Conservation (phyloP, 2,888 invertebrate genomes). For the Drosophila rellima region DNA sequence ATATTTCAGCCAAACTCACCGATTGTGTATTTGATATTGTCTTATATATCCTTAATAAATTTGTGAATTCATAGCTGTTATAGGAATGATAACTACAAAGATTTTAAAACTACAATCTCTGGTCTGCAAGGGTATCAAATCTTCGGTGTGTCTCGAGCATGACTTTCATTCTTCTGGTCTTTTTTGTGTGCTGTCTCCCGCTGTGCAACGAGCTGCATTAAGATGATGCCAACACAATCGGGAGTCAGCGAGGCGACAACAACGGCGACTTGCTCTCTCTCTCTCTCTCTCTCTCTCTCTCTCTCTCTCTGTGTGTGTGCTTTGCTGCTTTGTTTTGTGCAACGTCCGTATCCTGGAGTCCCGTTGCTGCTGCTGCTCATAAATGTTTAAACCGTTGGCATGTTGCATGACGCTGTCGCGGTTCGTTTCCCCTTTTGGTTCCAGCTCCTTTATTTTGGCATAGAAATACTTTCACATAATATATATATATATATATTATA, state of each 20-base stretch:
- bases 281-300: neutral
- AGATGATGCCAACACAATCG: constrained; percentile 38
- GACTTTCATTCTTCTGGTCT: neutral
- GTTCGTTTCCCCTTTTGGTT: constrained; percentile 25
- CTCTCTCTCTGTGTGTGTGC: neutral
- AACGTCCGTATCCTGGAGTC: constrained; percentile 44
- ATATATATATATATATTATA: too few relatives aligned
- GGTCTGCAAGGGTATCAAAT: neutral
- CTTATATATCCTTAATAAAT: too few relatives aligned
- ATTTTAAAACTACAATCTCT: too few relatives aligned
- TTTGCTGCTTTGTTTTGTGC: constrained; percentile 55
- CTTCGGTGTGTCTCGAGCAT: neutral
- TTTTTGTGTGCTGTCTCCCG: constrained; percentile 53
- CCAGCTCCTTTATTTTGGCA: constrained; percentile 20
- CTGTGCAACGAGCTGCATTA: constrained; percentile 49
- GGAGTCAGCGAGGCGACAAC: constrained; percentile 56
- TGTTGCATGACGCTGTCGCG: constrained; percentile 44
- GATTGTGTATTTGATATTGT: too few relatives aligned
- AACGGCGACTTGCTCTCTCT: constrained; percentile 58
- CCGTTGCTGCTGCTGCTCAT: constrained; percentile 56
- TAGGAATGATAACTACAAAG: too few relatives aligned
- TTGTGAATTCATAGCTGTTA: too few relatives aligned
- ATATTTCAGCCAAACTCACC: too few relatives aligned
- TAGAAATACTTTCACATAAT: constrained; percentile 12
- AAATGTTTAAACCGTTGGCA: constrained; percentile 74